phyloP scores from a whole-genome alignment of 2,888 invertebrate genomes.

The Acronicta leporina region DNA sequence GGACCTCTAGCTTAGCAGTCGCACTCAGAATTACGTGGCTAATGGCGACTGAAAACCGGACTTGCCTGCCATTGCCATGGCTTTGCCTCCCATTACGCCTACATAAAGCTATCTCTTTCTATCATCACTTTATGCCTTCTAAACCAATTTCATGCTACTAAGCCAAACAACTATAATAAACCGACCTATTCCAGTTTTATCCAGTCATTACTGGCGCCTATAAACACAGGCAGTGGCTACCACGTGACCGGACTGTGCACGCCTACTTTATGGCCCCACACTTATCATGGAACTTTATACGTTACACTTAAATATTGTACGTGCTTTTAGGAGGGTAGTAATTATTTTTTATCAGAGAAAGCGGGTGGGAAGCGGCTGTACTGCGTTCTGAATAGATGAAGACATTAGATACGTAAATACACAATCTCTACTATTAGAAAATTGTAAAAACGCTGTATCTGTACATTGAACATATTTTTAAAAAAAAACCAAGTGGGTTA shows the following conservation, averaged over 20 bases:
- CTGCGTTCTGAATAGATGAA: not conserved
- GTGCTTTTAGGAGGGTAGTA: constrained; percentile 45
- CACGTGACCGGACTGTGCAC: constrained; percentile 57
- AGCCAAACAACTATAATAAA: constrained; percentile 51
- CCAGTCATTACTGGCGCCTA: constrained; percentile 58
- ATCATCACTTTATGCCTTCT: constrained; percentile 23
- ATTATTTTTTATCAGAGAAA: constrained; percentile 47
- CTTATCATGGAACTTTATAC: constrained; percentile 62
- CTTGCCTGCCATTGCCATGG: too few relatives aligned
- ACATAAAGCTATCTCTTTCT: not conserved
- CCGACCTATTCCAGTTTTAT: constrained; percentile 58
- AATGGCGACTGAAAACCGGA: too few relatives aligned
- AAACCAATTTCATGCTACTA: constrained; percentile 8
- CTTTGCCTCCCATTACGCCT: not conserved
- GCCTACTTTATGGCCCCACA: constrained; percentile 56
- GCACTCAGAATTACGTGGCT: too few relatives aligned
- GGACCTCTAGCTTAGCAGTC: too few relatives aligned
- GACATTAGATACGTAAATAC: too few relatives aligned
- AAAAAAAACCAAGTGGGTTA: too few relatives aligned
- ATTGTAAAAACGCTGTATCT: too few relatives aligned
- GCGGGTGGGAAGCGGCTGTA: not conserved
- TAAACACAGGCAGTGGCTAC: constrained; percentile 57
- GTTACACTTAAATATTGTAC: constrained; percentile 58
- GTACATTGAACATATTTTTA: too few relatives aligned
- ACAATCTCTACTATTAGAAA: too few relatives aligned